phyloP scores from a whole-genome alignment of 1,140 invertebrate genomes.

The Pseudoatta argentina region DNA sequence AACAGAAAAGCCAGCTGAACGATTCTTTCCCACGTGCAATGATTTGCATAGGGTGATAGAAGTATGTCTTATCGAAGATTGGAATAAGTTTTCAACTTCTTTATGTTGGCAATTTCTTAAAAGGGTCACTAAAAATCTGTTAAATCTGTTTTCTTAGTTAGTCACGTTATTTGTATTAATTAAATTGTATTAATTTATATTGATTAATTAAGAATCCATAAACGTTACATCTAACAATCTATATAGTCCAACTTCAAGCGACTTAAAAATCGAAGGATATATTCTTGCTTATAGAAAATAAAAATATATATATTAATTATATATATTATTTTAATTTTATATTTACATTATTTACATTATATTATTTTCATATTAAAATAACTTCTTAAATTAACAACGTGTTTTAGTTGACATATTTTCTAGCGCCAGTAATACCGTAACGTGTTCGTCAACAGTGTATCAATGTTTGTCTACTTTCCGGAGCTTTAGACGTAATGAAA shows the following conservation, averaged over 20 bases:
- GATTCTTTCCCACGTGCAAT: constrained; percentile 43
- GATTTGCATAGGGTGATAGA: constrained; percentile 10
- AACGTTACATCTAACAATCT: neutral
- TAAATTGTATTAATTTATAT: too few relatives aligned
- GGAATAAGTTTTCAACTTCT: constrained; percentile 47
- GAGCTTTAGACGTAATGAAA: constrained; percentile 48
- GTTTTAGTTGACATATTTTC: constrained; percentile 21
- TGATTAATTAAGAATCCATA: neutral
- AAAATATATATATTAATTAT: neutral
- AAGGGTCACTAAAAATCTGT: neutral
- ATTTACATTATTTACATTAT: neutral
- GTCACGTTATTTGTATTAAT: neutral
- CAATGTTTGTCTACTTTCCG: constrained; percentile 56
- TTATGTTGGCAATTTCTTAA: constrained; percentile 30
- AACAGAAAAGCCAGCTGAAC: constrained; percentile 56
- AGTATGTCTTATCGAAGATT: constrained; percentile 38
- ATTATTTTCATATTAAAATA: neutral
- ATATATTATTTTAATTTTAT: neutral
- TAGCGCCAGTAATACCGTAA: neutral
- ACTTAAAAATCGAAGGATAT: constrained; percentile 1
- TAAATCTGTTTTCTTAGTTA: neutral
- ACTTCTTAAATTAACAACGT: neutral
- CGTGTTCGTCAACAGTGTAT: constrained; percentile 31
- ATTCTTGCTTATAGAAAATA: neutral
- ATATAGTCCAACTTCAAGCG: neutral